Evolutionary conservation across 2,797 vertebrate species (phyloP).

Genomic region (Acrossocheilus wenchowensis): DNA sequence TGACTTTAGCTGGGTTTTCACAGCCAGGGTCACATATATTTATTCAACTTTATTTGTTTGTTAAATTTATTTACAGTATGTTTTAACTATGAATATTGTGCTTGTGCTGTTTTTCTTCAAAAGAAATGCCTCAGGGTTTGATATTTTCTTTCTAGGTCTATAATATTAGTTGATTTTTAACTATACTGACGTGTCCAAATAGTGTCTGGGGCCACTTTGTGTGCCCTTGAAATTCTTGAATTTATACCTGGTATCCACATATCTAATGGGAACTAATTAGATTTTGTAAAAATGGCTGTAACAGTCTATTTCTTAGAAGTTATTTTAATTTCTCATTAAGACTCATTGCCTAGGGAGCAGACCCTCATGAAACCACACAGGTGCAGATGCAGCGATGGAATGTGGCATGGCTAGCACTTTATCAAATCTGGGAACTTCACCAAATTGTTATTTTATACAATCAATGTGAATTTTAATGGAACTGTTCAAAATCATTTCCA

Average conservation of each 20-base stretch:
- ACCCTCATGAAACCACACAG: slow-evolving; percentile 3
- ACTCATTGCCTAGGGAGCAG: background rate
- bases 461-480: background rate
- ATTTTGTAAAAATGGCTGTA: background rate
- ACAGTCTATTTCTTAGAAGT: background rate
- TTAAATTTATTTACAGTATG: no score
- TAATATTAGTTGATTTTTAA: no score
- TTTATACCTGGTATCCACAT: background rate
- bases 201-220: background rate
- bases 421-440: background rate
- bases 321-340: slow-evolving; percentile 17
- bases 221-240: background rate
- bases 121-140: slow-evolving; percentile 36
- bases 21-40: no score
- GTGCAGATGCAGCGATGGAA: background rate
- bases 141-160: background rate
- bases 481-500: background rate
- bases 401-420: background rate
- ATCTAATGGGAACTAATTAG: background rate
- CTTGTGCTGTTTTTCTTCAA: background rate
- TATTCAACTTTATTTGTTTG: no score
- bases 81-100: background rate
- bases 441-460: background rate
- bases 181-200: background rate
- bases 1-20: no score